A percentile compares a stretch with the other conserved stretches of the same genome.
phyloP scores from a whole-genome alignment of 2,113 vertebrate species.

The Meles meles region DNA sequence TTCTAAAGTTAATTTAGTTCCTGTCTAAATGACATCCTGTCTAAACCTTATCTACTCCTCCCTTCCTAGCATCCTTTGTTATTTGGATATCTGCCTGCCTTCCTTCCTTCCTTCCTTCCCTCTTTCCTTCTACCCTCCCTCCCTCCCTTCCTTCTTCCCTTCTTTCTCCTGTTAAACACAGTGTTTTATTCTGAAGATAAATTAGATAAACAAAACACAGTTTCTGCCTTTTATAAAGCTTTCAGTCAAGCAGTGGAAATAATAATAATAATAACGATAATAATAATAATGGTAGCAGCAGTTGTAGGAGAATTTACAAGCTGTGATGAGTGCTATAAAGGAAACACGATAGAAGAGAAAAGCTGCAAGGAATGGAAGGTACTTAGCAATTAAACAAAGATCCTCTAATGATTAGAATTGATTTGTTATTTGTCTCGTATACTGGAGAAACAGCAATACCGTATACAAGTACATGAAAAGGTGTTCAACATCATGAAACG shows the following conservation, averaged over 20 bases:
- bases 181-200: not conserved
- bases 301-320: not conserved
- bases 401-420: not conserved
- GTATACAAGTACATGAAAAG: not conserved
- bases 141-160: not conserved
- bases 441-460: not conserved
- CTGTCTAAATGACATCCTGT: not conserved
- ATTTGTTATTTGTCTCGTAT: not conserved
- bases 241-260: not conserved
- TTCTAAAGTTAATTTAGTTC: not conserved
- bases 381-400: not conserved
- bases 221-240: not conserved
- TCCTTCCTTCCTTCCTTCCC: not conserved
- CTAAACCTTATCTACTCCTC: not conserved
- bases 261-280: not conserved
- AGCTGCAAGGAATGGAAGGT: not conserved
- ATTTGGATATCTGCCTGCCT: not conserved
- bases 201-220: not conserved
- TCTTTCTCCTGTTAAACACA: not conserved
- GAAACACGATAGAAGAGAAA: not conserved
- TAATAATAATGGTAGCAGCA: not conserved
- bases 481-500: not conserved
- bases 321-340: not conserved
- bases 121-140: not conserved
- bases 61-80: not conserved